These are phyloP conservation scores for Paraplagusia blochii DNA, from an alignment of 2,113 vertebrate species.

Conservation along the genomic window DNA sequence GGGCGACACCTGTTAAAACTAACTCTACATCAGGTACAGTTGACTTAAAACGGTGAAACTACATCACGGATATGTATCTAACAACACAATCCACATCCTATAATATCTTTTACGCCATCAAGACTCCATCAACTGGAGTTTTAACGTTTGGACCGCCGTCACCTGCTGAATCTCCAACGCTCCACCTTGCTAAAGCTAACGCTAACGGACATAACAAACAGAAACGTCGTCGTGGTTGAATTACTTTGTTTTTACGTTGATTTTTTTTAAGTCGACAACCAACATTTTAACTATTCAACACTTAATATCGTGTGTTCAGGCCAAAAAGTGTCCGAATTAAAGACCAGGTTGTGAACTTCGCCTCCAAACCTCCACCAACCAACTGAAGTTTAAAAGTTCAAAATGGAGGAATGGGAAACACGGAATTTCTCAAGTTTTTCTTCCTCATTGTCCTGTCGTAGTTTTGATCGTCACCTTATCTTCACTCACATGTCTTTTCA, in stretches of 20 bases:
- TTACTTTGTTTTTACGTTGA: not conserved
- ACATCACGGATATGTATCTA: not conserved
- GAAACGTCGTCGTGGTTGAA: not conserved
- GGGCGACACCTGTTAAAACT: conserved; percentile 37
- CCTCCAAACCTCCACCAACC: conserved; percentile 29
- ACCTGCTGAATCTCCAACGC: conserved; percentile 41
- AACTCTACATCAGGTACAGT: not conserved
- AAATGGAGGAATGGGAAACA: conserved; percentile 76
- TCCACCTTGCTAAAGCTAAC: conserved; percentile 49
- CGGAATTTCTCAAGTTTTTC: conserved; percentile 66
- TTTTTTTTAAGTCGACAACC: no score
- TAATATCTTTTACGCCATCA: no score
- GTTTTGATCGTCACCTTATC: not conserved
- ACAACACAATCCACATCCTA: not conserved
- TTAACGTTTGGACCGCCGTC: not conserved
- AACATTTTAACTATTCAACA: no score
- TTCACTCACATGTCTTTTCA: conserved; percentile 2
- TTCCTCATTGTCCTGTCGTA: conserved; percentile 21
- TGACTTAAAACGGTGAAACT: not conserved
- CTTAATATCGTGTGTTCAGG: no score
- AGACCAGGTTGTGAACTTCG: conserved; percentile 36
- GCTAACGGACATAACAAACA: conserved; percentile 54
- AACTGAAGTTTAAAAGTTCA: conserved; percentile 70
- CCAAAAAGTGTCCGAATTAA: no score
- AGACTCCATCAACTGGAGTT: not conserved